phyloP scores from a whole-genome alignment of 2,888 invertebrate species.

The Sphaerolaimus hirsutus region DNA sequence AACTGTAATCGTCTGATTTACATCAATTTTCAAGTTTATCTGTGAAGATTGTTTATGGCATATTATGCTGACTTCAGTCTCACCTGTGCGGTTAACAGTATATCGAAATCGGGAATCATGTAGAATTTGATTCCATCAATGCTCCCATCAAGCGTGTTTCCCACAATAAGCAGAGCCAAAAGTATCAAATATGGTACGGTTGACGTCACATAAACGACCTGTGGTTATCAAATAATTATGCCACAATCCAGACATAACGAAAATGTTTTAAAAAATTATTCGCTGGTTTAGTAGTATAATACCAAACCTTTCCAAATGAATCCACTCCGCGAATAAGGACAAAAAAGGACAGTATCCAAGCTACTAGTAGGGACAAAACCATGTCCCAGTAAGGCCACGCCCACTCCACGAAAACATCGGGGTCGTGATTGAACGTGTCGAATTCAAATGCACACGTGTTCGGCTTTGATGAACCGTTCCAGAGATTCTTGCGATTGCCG shows the following conservation, averaged over 20 bases:
- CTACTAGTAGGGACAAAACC: background rate
- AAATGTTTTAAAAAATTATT: background rate
- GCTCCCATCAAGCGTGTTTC: background rate
- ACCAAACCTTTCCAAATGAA: constrained; percentile 2
- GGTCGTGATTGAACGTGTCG: background rate
- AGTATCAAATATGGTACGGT: constrained; percentile 1
- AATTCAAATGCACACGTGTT: too few species aligned
- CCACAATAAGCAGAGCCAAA: background rate
- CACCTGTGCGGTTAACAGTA: background rate
- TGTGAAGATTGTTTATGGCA: too few species aligned
- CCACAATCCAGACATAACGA: background rate
- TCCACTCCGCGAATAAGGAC: constrained; percentile 4
- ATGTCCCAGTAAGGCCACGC: constrained; percentile 1
- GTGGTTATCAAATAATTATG: background rate
- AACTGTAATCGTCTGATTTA: too few species aligned
- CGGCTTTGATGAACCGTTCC: too few species aligned
- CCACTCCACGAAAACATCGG: background rate
- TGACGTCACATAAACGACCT: constrained; percentile 1
- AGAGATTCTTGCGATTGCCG: too few species aligned
- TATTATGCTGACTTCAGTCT: too few species aligned
- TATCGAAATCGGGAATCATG: background rate
- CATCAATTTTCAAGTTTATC: too few species aligned
- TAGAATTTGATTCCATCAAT: background rate
- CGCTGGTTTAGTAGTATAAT: too few species aligned
- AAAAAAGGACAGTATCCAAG: constrained; percentile 2